Evolutionary conservation across 2,888 invertebrate species (phyloP).

Genomic region (Blastobasis lacticolella): DNA sequence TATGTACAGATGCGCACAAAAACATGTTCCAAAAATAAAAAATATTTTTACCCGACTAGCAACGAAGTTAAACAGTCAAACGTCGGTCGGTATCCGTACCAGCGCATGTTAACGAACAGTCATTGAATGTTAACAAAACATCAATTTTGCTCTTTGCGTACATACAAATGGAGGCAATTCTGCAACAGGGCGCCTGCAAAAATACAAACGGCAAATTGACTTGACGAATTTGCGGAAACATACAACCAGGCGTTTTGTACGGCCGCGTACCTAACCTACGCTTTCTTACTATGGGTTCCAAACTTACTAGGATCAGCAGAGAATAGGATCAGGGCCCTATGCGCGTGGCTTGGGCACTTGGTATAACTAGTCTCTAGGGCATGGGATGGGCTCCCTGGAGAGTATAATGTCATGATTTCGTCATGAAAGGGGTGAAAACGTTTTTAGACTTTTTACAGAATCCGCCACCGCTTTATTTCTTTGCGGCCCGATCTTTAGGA

Average conservation of each 20-base stretch:
- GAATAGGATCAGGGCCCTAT: too few relatives aligned
- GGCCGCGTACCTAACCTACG: too few relatives aligned
- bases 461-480: too few relatives aligned
- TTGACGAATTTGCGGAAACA: conserved; percentile 20
- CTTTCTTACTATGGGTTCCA: too few relatives aligned
- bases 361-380: too few relatives aligned
- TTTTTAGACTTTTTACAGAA: too few relatives aligned
- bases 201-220: conserved; percentile 31
- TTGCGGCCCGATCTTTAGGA: too few relatives aligned
- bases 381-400: too few relatives aligned
- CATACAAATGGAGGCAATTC: conserved; percentile 35
- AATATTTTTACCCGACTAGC: background rate
- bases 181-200: conserved; percentile 25
- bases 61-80: background rate
- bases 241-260: background rate
- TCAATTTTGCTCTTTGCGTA: conserved; percentile 11
- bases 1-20: background rate
- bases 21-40: background rate
- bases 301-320: too few relatives aligned
- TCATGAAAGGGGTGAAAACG: too few relatives aligned
- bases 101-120: conserved; percentile 19
- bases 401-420: too few relatives aligned
- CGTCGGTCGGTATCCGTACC: background rate
- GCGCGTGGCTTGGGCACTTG: too few relatives aligned
- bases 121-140: conserved; percentile 19